Base-by-base conservation (phyloP, 2,113 vertebrate species). In the Meles meles region DNA sequence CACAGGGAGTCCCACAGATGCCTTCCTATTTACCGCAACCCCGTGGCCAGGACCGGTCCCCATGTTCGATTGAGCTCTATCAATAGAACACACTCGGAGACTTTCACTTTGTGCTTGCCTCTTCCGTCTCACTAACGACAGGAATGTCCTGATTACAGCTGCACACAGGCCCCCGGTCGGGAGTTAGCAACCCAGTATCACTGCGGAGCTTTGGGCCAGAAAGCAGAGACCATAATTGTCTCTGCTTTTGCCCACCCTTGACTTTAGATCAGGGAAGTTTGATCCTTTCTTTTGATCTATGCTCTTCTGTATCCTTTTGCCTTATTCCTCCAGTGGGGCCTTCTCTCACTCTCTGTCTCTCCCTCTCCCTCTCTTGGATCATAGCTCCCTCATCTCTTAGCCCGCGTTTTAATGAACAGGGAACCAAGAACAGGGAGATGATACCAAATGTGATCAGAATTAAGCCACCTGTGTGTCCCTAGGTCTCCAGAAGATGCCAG, bases 81-180 rank as follows among this genome's bases (percentile, higher is more conserved):
- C 90, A 57, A 63, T 74, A 96, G 69, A 97, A 27, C 90, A 49
- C 37, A 76, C 74, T 91, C 12, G 10, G 21, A 59, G 47, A 74
- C 55, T 59, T 94, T 90, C 34, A 55, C 69, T 90, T 88, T 52
- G 42, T 83, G 67, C 77, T 94, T 42, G 84, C 25, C 84, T 80
- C 92, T 61, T 81, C 76, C 65, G 65, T 80, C 31, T 79, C n/a
- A 44, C 77, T 94, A 86, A 74, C 9, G 7, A 94, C 63, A 18
- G 6, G 27, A 84, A 61, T 85, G 63, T 95, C 87, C 81, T 98
- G 97, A 90, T 92, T 80, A 59, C 6, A 76, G 69, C 55, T 57
- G 25, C 37, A 79, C 10, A 9, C n/a, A 34, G 72, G 49, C 15
- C 37, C 83, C 59, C 2, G 0, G 7, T 49, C 18, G 7, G 57